phyloP scores from a whole-genome alignment of 30 jellyfish, hydroid and myxozoan species.

The Cassiopea xamachana region DNA sequence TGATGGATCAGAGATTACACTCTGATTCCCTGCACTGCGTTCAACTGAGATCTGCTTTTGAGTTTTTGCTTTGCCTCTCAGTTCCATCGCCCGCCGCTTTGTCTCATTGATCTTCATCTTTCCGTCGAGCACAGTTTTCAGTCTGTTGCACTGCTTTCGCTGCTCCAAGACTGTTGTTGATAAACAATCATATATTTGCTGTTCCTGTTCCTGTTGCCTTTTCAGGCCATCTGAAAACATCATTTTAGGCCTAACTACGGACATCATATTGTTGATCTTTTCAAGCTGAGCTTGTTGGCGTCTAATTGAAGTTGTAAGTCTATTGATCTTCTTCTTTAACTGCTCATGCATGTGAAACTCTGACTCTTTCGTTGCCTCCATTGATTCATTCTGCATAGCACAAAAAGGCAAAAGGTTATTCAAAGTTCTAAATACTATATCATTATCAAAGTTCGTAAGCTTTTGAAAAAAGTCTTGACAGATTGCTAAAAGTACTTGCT shows the following conservation, averaged over 20 bases:
- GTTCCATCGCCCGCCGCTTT: constrained; percentile 48
- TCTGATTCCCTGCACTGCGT: constrained; percentile 1
- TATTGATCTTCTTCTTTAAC: constrained; percentile 26
- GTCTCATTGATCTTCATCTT: constrained; percentile 50
- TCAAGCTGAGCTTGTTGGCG: constrained; percentile 30
- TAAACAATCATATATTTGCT: constrained; percentile 43
- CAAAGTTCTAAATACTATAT: no score
- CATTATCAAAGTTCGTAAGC: no score
- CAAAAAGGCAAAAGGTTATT: neutral
- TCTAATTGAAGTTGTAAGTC: constrained; percentile 15
- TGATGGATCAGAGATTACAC: neutral
- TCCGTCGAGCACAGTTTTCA: constrained; percentile 23
- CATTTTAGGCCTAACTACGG: constrained; percentile 39
- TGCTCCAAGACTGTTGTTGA: constrained; percentile 48
- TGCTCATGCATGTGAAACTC: constrained; percentile 40
- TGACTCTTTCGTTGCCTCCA: constrained; percentile 15
- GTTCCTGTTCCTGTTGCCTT: constrained; percentile 50
- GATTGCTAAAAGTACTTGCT: no score
- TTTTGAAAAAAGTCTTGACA: no score
- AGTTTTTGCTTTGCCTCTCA: constrained; percentile 43
- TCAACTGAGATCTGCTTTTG: constrained; percentile 6
- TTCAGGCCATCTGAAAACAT: constrained; percentile 28
- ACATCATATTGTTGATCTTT: constrained; percentile 27
- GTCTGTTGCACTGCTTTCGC: constrained; percentile 49
- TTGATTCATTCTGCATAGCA: neutral